A percentile compares a stretch with the other conserved stretches of the same genome.
Conservation (phyloP, 1,140 invertebrate species). For the Drosophila elegans region DNA sequence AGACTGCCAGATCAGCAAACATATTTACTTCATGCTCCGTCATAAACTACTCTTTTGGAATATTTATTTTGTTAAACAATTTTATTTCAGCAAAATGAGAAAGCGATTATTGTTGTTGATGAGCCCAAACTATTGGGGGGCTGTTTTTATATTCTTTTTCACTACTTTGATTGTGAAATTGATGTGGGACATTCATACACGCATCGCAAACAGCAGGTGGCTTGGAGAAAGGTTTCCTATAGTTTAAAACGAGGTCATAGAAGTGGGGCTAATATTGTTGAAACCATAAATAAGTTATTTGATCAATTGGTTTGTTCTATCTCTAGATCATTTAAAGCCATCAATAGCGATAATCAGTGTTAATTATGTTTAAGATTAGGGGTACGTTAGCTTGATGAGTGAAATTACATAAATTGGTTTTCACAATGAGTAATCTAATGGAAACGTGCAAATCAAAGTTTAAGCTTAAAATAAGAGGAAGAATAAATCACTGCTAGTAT, state of each 20-base stretch:
- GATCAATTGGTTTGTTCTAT: conserved; percentile 23
- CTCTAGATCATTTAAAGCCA: neutral
- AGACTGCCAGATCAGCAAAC: conserved; percentile 46
- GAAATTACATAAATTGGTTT: neutral
- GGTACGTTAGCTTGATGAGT: neutral
- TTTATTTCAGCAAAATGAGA: conserved; percentile 11
- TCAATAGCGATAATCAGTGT: conserved; percentile 1
- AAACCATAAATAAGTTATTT: conserved; percentile 11
- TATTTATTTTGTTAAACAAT: conserved; percentile 24
- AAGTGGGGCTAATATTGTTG: conserved; percentile 19
- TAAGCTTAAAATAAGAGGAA: neutral
- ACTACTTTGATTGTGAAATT: conserved; percentile 9
- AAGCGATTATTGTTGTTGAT: conserved; percentile 26
- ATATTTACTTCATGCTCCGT: conserved; percentile 28
- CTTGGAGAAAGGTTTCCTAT: conserved; percentile 44
- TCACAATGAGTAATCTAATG: too few relatives aligned
- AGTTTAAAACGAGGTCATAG: conserved; percentile 15
- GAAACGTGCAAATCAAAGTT: neutral
- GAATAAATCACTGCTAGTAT: too few relatives aligned
- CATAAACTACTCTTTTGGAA: conserved; percentile 32
- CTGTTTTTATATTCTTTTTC: conserved; percentile 7
- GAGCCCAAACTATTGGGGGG: conserved; percentile 18
- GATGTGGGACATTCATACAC: conserved; percentile 30
- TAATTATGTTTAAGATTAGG: neutral
- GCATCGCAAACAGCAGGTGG: conserved; percentile 24